These are phyloP conservation scores for Solea senegalensis DNA, from an alignment of 2,113 vertebrate species.

Conservation along the genomic window DNA sequence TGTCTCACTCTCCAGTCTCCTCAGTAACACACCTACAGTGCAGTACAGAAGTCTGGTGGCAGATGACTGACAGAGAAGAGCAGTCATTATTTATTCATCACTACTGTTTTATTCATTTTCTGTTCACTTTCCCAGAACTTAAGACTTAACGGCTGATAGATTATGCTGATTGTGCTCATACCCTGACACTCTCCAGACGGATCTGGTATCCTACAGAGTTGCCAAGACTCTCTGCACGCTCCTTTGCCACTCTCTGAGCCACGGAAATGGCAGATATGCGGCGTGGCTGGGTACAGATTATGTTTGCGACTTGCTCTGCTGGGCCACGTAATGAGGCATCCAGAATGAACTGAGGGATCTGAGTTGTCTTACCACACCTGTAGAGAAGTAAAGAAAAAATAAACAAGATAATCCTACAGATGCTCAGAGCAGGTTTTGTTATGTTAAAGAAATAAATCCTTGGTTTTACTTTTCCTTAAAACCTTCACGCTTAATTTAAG, in stretches of 20 bases:
- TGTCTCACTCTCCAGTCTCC: slow-evolving; percentile 90
- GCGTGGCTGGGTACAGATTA: slow-evolving; percentile 96
- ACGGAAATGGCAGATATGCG: slow-evolving; percentile 97
- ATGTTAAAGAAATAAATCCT: too few relatives aligned
- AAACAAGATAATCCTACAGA: not conserved
- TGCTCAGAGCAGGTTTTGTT: too few relatives aligned
- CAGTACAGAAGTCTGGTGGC: slow-evolving; percentile 94
- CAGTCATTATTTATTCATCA: not conserved
- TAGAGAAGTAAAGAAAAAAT: slow-evolving; percentile 11
- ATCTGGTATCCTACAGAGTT: slow-evolving; percentile 97
- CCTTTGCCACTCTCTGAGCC: slow-evolving; percentile 93
- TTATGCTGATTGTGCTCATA: slow-evolving; percentile 43
- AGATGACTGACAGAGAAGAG: slow-evolving; percentile 80
- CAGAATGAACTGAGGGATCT: slow-evolving; percentile 98
- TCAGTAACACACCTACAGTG: slow-evolving; percentile 92
- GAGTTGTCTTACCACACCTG: slow-evolving; percentile 98
- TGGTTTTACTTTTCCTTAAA: too few relatives aligned
- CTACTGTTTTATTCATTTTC: too few relatives aligned
- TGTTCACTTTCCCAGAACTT: too few relatives aligned
- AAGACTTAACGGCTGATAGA: not conserved
- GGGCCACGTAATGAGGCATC: slow-evolving; percentile 86
- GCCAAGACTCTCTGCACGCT: slow-evolving; percentile 89
- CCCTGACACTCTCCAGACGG: slow-evolving; percentile 92
- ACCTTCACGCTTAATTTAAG: too few relatives aligned
- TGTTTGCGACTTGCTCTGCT: slow-evolving; percentile 85